A percentile compares a stretch with the other conserved stretches of the same genome.
These are phyloP conservation scores for Acromyrmex heyeri DNA, from an alignment of 1,140 invertebrate species.

Conservation along the genomic window DNA sequence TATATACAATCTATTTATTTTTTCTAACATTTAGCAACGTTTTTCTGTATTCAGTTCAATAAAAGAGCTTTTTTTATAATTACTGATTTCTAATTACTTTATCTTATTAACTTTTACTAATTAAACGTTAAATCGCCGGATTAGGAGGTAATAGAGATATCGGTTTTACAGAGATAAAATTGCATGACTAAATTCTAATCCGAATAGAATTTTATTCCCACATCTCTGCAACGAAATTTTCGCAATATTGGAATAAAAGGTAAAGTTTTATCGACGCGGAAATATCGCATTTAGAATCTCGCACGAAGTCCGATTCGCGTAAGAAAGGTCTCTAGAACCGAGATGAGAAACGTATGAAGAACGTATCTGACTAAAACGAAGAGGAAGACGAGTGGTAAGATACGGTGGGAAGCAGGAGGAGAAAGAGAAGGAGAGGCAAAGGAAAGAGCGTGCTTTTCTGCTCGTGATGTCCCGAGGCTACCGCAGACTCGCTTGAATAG, in stretches of 20 bases:
- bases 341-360: conserved; percentile 63
- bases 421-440: conserved; percentile 36
- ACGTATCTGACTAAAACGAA: conserved; percentile 48
- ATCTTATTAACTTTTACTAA: neutral
- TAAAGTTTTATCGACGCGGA: conserved; percentile 9
- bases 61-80: neutral
- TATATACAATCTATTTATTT: neutral
- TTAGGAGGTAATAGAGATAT: neutral
- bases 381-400: conserved; percentile 47
- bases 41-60: neutral
- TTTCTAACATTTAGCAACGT: neutral
- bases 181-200: neutral
- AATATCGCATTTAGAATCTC: conserved; percentile 43
- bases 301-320: conserved; percentile 26
- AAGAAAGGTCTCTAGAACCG: conserved; percentile 24
- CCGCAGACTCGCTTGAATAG: conserved; percentile 80
- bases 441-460: conserved; percentile 69
- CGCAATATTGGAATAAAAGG: conserved; percentile 1
- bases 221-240: neutral
- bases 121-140: conserved; percentile 13
- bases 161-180: neutral
- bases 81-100: neutral
- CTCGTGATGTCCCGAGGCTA: conserved; percentile 86
- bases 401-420: conserved; percentile 12
- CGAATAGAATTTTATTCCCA: neutral